A percentile compares a stretch with the other conserved stretches of the same genome.
phyloP scores from a whole-genome alignment of 2,888 invertebrate genomes.

The Phengaris arion region DNA sequence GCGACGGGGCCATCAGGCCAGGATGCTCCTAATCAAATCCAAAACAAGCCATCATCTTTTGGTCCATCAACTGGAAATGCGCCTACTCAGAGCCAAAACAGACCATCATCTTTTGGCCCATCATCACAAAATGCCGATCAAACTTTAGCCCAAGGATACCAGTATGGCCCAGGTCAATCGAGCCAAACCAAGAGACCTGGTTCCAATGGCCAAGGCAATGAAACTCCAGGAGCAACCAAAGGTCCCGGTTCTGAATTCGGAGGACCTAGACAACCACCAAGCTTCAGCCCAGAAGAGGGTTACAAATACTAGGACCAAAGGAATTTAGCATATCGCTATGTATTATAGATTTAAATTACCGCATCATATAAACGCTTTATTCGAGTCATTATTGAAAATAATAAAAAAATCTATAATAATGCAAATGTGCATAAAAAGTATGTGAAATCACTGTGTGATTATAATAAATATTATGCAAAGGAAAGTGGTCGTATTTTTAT shows the following conservation, averaged over 20 bases:
- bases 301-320: conserved; percentile 68
- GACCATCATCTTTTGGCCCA: background rate
- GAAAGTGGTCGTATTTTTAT: background rate
- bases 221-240: conserved; percentile 44
- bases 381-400: conserved; percentile 38
- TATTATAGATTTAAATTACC: conserved; percentile 33
- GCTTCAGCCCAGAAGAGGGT: conserved; percentile 67
- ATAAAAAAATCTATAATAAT: conserved; percentile 40
- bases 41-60: background rate
- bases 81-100: background rate
- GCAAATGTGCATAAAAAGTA: conserved; percentile 39
- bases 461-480: conserved; percentile 26
- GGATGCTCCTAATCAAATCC: conserved; percentile 2
- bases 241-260: conserved; percentile 56
- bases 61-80: background rate
- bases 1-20: background rate
- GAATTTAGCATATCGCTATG: conserved; percentile 17
- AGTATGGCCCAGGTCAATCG: conserved; percentile 9
- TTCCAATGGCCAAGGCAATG: conserved; percentile 30
- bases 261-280: conserved; percentile 68
- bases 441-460: conserved; percentile 42
- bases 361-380: conserved; percentile 13
- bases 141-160: conserved; percentile 23
- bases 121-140: background rate
- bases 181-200: conserved; percentile 11